These are phyloP conservation scores for Tetrao urogallus DNA, from an alignment of 2,113 vertebrate genomes.

Conservation along the genomic window DNA sequence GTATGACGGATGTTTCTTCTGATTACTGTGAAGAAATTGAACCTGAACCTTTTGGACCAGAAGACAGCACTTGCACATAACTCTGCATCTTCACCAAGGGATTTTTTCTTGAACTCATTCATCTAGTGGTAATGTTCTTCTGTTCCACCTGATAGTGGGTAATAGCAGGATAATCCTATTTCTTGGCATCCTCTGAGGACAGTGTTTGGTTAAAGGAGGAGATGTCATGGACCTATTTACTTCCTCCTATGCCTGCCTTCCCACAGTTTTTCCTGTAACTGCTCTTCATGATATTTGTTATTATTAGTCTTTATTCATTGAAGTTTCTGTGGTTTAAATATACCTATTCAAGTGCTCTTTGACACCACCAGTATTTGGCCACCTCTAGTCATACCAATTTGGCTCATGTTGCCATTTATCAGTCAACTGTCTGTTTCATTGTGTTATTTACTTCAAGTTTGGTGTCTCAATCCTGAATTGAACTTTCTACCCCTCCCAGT, in stretches of 20 bases:
- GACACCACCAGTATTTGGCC: neutral
- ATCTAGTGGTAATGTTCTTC: neutral
- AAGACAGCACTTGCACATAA: neutral
- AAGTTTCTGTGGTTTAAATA: neutral
- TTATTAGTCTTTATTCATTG: neutral
- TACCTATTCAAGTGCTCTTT: neutral
- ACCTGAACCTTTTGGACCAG: neutral
- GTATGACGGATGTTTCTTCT: neutral
- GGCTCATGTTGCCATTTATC: neutral
- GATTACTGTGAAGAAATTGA: neutral
- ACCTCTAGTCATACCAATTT: neutral
- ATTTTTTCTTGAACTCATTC: neutral
- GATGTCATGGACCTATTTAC: neutral
- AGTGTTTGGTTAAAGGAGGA: neutral
- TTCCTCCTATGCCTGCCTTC: neutral
- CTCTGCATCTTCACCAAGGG: neutral
- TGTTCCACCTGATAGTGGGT: neutral
- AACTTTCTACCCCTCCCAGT: neutral
- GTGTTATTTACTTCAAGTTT: neutral
- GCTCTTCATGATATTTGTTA: neutral
- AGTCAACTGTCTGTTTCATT: neutral
- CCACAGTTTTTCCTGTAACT: neutral
- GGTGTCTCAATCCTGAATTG: neutral
- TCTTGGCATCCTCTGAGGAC: neutral
- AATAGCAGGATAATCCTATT: neutral